Evolutionary conservation across 2,888 invertebrate genomes (phyloP), one percentile per base, ranked within the genome.

Genomic region (Octonoba sinensis): DNA sequence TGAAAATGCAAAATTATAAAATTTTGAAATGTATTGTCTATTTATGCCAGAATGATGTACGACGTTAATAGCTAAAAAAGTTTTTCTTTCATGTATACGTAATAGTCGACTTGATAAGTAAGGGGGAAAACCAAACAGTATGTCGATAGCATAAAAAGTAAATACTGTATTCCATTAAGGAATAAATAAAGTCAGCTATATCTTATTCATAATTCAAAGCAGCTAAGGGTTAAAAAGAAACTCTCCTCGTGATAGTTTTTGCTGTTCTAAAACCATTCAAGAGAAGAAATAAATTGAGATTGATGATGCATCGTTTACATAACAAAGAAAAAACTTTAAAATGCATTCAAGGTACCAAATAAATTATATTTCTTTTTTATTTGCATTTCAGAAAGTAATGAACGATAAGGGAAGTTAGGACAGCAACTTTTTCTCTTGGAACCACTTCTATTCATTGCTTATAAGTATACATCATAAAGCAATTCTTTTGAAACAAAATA

Each of bases 211-310:
- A 69, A 76, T 44, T 49, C 56, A 51, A 24, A 66, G 69, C 20
- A 27, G 22, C 18, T 51, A 57, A 47, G 62, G 76, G 62, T 62
- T 69, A 62, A 62, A 60, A 76, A 62, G 69, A 3, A 54, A 47
- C 67, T 62, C 64, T 69, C n/a, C 54, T 67, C 24, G 54, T 49
- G 67, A 69, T 69, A 69, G 76, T 49, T 54, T 59, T 76, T 76
- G 56, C 54, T 36, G 62, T 22, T 65, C 56, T 65, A 51, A 57
- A 74, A 74, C 51, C 46, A 62, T 76, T 76, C 76, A 70, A 22
- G 59, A 62, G 60, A 36, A 69, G 60, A 76, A 69, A 69, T 76
- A 76, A 76, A 76, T 76, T 76, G 76, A 76, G 76, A 76, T 76
- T 67, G 76, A 76, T 76, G 76, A 76, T 69, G 24, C 69, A 69